Base-by-base conservation (phyloP, 2,888 invertebrate species). In the Cataglyphis cursor region DNA sequence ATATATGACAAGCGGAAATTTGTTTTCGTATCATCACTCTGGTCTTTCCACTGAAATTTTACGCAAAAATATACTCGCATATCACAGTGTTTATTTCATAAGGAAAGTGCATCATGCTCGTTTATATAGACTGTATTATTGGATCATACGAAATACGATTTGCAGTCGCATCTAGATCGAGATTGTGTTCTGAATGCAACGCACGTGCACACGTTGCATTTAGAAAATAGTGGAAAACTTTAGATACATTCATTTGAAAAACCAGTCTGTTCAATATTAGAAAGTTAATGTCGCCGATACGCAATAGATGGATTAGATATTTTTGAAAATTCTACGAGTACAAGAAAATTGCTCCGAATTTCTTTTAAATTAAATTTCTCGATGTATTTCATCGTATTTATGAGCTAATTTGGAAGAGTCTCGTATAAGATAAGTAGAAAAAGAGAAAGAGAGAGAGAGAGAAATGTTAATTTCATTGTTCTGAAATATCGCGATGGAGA, bases 1-100 rank as follows among this genome's bases (percentile, higher is more conserved):
- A 87, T 88, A 61, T 78, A 81, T 82, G 74, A 78, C 48, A 78
- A 62, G 72, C 59, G 81, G 75, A 82, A 83, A 83, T 83, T 83
- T 74, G 66, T 24, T 54, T 48, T 41, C 64, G 28, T 68, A 59
- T 75, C 74, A 74, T 81, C 75, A 18, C 41, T n/a, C 62, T 24
- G 24, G 51, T 15, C 54, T 10, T 81, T 38, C 38, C 75, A 12
- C 62, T 59, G 62, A 64, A 81, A 74, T 74, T 81, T 74, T 54
- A 54, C 41, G 44, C 6, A 21, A 65, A 41, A 35, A 24, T 3
- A 12, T 35, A 48, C 15, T 44, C 48, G 15, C 44, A 38, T 66
- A 18, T 54, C 3, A 41, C 41, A 54, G 41, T 54, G 15, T 68
- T 76, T 66, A 54, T 59, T 59, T 10, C 21, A 12, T 21, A 24